Evolutionary conservation across 64 coral and sea anemone species (phyloP).

Genomic region (Stichodactyla mertensii): DNA sequence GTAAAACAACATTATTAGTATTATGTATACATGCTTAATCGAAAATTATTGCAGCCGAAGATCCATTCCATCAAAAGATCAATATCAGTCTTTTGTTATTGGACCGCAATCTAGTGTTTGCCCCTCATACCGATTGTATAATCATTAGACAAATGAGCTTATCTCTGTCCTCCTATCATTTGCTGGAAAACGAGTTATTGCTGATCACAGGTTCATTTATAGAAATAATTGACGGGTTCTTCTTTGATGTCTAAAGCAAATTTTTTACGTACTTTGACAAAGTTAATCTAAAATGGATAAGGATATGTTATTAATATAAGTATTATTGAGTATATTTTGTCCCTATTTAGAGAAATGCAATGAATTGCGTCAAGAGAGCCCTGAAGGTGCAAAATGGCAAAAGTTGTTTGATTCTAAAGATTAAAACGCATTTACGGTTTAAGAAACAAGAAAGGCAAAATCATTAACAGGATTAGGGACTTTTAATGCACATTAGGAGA

Average conservation of each 20-base stretch:
- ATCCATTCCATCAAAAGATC: neutral
- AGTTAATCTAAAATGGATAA: neutral
- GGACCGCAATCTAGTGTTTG: neutral
- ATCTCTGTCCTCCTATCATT: neutral
- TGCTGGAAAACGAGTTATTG: neutral
- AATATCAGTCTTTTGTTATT: neutral
- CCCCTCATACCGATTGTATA: neutral
- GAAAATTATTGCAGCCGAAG: neutral
- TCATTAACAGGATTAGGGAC: too few relatives aligned
- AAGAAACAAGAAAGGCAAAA: too few relatives aligned
- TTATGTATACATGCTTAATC: neutral
- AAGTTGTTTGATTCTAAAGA: too few relatives aligned
- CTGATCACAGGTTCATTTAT: too few relatives aligned
- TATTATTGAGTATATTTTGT: too few relatives aligned
- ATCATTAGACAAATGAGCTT: neutral
- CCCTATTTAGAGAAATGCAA: too few relatives aligned
- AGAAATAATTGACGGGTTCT: neutral
- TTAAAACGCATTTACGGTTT: too few relatives aligned
- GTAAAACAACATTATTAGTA: neutral
- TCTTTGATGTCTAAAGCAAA: neutral
- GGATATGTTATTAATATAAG: neutral
- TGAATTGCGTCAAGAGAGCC: too few relatives aligned
- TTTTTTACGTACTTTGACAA: neutral
- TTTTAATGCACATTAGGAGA: too few relatives aligned
- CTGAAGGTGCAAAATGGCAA: too few relatives aligned